These are phyloP conservation scores for Drosophila kanapiae DNA, from an alignment of 1,140 invertebrate genomes.

Conservation along the genomic window DNA sequence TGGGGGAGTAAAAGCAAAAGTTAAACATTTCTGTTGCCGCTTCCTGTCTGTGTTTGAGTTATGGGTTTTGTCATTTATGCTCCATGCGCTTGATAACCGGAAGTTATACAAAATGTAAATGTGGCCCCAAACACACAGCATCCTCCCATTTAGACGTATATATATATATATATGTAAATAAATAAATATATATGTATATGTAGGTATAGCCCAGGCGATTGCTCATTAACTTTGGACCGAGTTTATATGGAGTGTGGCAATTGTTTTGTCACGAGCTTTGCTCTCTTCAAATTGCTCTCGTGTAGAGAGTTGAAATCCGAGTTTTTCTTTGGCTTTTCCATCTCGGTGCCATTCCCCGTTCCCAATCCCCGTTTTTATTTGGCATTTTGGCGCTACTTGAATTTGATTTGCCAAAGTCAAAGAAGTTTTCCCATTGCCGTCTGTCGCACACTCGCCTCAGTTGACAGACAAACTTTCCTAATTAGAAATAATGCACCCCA, in stretches of 20 bases:
- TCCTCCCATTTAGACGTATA: slow-evolving; percentile 2
- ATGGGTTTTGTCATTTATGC: slow-evolving; percentile 57
- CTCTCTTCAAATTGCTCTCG: slow-evolving; percentile 5
- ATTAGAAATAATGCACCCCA: slow-evolving; percentile 79
- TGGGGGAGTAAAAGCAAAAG: slow-evolving; percentile 39
- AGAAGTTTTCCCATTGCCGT: slow-evolving; percentile 66
- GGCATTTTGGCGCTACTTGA: slow-evolving; percentile 67
- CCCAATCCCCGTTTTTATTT: slow-evolving; percentile 36
- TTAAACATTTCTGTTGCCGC: slow-evolving; percentile 21
- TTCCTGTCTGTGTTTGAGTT: slow-evolving; percentile 54
- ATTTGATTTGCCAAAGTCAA: slow-evolving; percentile 75
- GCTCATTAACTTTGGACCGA: slow-evolving; percentile 56
- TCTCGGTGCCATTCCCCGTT: background rate
- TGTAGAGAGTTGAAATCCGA: slow-evolving; percentile 25
- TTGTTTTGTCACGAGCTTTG: slow-evolving; percentile 43
- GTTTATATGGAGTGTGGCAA: slow-evolving; percentile 38
- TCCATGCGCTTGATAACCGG: slow-evolving; percentile 45
- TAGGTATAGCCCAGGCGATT: slow-evolving; percentile 9
- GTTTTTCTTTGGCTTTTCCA: slow-evolving; percentile 11
- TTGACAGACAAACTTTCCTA: slow-evolving; percentile 77
- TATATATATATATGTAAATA: background rate
- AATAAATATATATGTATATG: slow-evolving; percentile 4
- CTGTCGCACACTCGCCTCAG: slow-evolving; percentile 47
- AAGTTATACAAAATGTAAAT: slow-evolving; percentile 68
- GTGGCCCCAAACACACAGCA: slow-evolving; percentile 12